Base-by-base conservation (phyloP, 1,140 invertebrate genomes). In the Andricus grossulariae region DNA sequence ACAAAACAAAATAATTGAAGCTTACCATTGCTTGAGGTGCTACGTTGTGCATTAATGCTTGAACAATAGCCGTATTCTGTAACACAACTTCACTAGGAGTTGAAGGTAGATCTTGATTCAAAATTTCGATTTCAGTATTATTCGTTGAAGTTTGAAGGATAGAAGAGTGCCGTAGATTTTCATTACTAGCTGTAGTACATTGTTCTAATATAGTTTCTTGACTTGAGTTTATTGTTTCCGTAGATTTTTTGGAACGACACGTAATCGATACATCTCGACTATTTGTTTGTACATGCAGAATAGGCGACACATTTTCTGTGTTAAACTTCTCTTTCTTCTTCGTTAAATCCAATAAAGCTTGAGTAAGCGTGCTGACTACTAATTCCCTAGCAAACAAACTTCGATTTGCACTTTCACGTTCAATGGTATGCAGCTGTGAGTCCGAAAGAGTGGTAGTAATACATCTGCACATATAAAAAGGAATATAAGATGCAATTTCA, bases 381-480 rank as follows among this genome's bases (percentile, higher is more conserved):
- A 95, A 87, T 90, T 95, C 95, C 83, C 95, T 93, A 70, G 94
- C 92, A 91, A 96, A 96, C 18, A 95, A 84, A 86, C 94, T 95
- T 79, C 93, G 92, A 86, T 95, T 94, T 74, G 94, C 93, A 82
- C 92, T 92, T 79, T 94, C 93, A 77, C 92, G 90, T 82, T 94
- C 94, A 79, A 92, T 88, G 71, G 86, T 90, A 83, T 94, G 92
- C 70, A 92, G 84, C 80, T 94, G 93, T 11, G 89, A 85, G 80
- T 94, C 94, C 25, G 92, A 91, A 70, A 93, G 83, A 54, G 91
- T 91, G 75, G 92, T 91, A 76, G 94, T 93, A 81, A 93, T 93
- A 84, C 93, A 94, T 90, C 94, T 95, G 84, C 5, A 49, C 45
- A 52, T 52, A 73, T 8, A n/a, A 49, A 66, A 50, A 75, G 21